Evolutionary conservation across 1,140 invertebrate species (phyloP).

Genomic region (Pseudomyrmex pallidus): DNA sequence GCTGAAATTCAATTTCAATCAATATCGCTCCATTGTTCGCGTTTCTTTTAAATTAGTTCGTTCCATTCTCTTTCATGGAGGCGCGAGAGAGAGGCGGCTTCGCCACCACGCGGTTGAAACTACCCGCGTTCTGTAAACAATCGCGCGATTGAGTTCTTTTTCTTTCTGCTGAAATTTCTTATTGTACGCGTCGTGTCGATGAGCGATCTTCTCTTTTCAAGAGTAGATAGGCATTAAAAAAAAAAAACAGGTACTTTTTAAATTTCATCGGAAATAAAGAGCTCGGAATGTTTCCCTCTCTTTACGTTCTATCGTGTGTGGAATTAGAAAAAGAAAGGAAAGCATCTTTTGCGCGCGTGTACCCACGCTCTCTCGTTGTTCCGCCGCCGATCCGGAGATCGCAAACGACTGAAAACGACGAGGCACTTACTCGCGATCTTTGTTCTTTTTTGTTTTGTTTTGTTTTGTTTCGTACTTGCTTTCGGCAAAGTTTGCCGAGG

Average conservation of each 20-base stretch:
- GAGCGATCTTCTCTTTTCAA: too few species aligned
- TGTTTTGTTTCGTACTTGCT: constrained; percentile 37
- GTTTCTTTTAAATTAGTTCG: not conserved
- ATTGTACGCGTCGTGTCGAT: not conserved
- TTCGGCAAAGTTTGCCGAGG: constrained; percentile 27
- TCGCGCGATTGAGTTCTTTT: not conserved
- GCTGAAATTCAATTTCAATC: constrained; percentile 40
- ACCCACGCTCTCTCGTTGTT: not conserved
- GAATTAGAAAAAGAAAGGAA: not conserved
- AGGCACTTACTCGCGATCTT: not conserved
- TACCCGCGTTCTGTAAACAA: not conserved
- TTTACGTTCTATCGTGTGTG: not conserved
- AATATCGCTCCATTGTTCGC: constrained; percentile 15
- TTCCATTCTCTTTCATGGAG: not conserved
- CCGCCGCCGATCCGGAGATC: not conserved
- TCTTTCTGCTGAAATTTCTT: not conserved
- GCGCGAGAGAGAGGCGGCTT: not conserved
- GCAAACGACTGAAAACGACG: not conserved
- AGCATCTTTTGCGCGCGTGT: not conserved
- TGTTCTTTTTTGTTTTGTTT: constrained; percentile 57
- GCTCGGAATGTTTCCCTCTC: too few species aligned
- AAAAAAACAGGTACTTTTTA: too few species aligned
- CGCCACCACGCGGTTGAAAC: not conserved
- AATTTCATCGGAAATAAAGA: too few species aligned
- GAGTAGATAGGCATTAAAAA: too few species aligned